These are phyloP conservation scores for Nephrocerus scutellatus DNA, from an alignment of 2,888 invertebrate species.

Conservation along the genomic window DNA sequence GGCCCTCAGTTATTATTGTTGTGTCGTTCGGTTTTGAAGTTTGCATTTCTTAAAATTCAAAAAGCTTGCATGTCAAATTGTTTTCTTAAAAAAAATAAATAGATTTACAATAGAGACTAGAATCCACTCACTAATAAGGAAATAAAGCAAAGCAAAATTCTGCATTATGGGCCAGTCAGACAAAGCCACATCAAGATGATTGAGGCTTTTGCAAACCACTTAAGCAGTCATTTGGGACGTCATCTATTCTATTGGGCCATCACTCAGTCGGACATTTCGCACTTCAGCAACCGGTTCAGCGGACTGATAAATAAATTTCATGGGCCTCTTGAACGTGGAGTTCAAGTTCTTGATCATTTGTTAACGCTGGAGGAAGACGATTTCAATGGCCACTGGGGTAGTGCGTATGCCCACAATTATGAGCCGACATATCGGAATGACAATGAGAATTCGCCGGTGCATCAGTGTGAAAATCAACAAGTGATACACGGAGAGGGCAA, in stretches of 20 bases:
- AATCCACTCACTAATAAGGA: no score
- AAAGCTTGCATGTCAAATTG: no score
- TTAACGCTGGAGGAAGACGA: slow-evolving; percentile 53
- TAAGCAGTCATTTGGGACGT: slow-evolving; percentile 51
- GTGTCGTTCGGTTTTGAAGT: no score
- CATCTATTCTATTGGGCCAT: slow-evolving; percentile 58
- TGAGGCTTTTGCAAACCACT: slow-evolving; percentile 44
- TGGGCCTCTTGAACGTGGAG: slow-evolving; percentile 47
- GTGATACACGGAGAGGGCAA: slow-evolving; percentile 18
- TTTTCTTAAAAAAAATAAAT: no score
- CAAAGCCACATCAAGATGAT: slow-evolving; percentile 39
- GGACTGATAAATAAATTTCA: slow-evolving; percentile 49
- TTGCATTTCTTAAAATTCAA: no score
- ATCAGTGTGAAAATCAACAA: slow-evolving; percentile 29
- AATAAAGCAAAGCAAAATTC: no score
- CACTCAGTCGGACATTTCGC: slow-evolving; percentile 52
- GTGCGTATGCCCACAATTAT: slow-evolving; percentile 42
- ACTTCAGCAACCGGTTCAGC: slow-evolving; percentile 56
- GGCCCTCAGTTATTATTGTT: no score
- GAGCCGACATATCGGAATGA: slow-evolving; percentile 31
- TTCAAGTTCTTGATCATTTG: slow-evolving; percentile 59
- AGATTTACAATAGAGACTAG: no score
- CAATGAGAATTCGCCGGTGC: slow-evolving; percentile 24
- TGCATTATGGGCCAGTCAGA: slow-evolving; percentile 10
- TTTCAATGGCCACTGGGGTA: slow-evolving; percentile 43